These are phyloP conservation scores for Leucozona laternaria DNA, from an alignment of 2,888 invertebrate genomes.

Conservation along the genomic window DNA sequence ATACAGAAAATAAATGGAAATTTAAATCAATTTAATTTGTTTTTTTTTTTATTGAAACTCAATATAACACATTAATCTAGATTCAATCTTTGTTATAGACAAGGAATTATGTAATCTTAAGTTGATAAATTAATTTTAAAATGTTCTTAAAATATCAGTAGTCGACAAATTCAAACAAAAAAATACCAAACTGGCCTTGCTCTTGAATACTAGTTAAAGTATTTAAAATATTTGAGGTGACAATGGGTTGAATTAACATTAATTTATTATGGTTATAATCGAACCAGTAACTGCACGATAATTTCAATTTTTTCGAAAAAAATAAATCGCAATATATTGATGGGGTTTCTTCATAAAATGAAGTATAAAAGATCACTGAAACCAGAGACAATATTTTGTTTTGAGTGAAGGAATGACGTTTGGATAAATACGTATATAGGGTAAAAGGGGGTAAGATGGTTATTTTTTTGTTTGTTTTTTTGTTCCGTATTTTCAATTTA, in stretches of 20 bases:
- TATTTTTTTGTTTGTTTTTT: too few relatives aligned
- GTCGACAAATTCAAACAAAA: neutral
- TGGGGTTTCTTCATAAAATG: neutral
- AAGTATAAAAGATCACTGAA: neutral
- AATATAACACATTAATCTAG: constrained; percentile 27
- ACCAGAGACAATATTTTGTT: neutral
- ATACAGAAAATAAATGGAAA: constrained; percentile 42
- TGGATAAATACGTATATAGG: neutral
- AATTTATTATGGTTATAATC: neutral
- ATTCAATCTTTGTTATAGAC: constrained; percentile 14
- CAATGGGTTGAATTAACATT: neutral
- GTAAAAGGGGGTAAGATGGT: neutral
- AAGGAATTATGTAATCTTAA: constrained; percentile 43
- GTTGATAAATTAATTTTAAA: neutral
- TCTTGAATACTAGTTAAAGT: neutral
- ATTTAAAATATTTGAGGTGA: neutral
- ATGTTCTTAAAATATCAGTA: neutral
- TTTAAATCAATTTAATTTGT: constrained; percentile 32
- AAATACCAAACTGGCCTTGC: neutral
- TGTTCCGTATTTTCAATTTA: too few relatives aligned
- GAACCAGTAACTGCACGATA: neutral
- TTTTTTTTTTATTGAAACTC: neutral
- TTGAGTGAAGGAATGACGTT: neutral
- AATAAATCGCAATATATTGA: neutral
- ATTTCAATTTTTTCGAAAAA: neutral